Evolutionary conservation across 2,113 vertebrate genomes (phyloP).

Genomic region (Limanda limanda): DNA sequence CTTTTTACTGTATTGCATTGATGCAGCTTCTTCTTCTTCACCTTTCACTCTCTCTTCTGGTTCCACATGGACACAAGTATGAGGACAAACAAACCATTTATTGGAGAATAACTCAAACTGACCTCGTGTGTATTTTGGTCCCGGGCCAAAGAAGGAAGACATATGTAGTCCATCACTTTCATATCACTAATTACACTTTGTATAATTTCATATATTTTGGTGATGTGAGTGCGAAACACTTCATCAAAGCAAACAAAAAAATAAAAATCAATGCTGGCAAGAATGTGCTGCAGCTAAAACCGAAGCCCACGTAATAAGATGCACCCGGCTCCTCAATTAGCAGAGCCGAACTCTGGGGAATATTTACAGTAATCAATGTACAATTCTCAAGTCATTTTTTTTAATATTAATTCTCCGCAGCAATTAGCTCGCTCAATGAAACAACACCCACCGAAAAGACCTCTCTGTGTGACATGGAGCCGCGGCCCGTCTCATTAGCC

Average conservation of each 20-base stretch:
- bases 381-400: constrained; percentile 68
- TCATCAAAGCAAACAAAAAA: constrained; percentile 34
- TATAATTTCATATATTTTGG: constrained; percentile 38
- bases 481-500: constrained; percentile 61
- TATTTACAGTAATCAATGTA: constrained; percentile 77
- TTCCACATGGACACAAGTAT: not conserved
- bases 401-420: constrained; percentile 66
- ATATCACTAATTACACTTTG: constrained; percentile 35
- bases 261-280: constrained; percentile 68
- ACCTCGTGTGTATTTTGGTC: not conserved
- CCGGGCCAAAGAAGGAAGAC: not conserved
- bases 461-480: constrained; percentile 67
- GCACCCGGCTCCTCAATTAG: constrained; percentile 68
- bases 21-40: not conserved
- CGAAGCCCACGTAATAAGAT: constrained; percentile 71
- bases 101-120: no score
- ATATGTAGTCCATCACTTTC: not conserved
- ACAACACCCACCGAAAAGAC: constrained; percentile 66
- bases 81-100: no score
- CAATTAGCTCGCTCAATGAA: constrained; percentile 70
- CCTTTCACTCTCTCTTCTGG: no score
- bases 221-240: constrained; percentile 32
- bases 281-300: constrained; percentile 40
- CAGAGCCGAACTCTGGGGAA: constrained; percentile 57
- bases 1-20: constrained; percentile 26